Percentiles rank a stretch among this genome's conserved stretches.
These are phyloP conservation scores for Athalia cordata DNA, from an alignment of 2,888 invertebrate species.

Conservation along the genomic window DNA sequence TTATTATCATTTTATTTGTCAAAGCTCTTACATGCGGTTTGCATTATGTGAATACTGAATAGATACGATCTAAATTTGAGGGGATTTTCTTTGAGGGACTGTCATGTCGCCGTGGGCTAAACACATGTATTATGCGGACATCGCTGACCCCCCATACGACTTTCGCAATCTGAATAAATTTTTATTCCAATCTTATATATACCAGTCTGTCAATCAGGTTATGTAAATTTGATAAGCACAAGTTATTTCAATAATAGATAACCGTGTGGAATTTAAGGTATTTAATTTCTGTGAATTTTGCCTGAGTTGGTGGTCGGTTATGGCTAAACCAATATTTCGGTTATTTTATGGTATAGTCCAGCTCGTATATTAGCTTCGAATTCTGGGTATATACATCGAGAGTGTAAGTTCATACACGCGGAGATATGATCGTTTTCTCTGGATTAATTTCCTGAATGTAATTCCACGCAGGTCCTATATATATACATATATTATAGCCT, in stretches of 20 bases:
- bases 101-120: background rate
- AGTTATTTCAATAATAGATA: too few relatives aligned
- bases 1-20: background rate
- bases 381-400: background rate
- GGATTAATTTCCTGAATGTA: conserved; percentile 37
- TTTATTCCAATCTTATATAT: too few relatives aligned
- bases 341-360: background rate
- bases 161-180: too few relatives aligned
- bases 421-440: conserved; percentile 28
- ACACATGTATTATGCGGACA: too few relatives aligned
- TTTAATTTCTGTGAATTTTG: too few relatives aligned
- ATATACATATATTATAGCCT: background rate
- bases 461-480: conserved; percentile 32
- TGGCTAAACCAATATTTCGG: background rate
- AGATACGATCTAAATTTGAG: conserved; percentile 28
- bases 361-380: background rate
- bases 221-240: too few relatives aligned
- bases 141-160: too few relatives aligned
- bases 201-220: too few relatives aligned
- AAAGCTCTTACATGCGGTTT: conserved; percentile 18
- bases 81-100: conserved; percentile 3
- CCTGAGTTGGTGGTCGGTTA: background rate
- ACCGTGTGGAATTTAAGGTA: too few relatives aligned
- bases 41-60: background rate
- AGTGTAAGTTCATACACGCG: background rate